Conservation (phyloP, 2,888 invertebrate genomes). For the Cabera pusaria region DNA sequence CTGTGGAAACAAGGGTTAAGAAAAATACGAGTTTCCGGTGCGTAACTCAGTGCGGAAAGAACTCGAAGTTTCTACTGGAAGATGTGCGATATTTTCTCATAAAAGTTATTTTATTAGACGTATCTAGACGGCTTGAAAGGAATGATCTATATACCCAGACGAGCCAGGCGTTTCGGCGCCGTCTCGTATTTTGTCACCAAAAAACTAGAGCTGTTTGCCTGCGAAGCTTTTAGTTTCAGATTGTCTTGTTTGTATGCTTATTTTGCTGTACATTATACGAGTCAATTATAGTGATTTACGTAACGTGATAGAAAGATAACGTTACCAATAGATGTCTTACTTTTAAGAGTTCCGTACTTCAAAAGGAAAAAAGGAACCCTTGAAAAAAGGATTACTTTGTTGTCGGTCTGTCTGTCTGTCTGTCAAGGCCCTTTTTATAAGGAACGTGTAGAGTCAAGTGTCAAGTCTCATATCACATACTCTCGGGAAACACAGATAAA, state of each 20-base stretch:
- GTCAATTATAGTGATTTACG: too few relatives aligned
- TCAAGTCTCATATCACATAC: too few relatives aligned
- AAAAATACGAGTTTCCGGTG: slow-evolving; percentile 32
- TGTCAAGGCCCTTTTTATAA: too few relatives aligned
- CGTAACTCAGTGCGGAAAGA: slow-evolving; percentile 21
- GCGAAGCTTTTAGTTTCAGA: slow-evolving; percentile 27
- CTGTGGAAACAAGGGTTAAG: slow-evolving; percentile 33
- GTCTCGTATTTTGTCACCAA: slow-evolving; percentile 34
- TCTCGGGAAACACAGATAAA: too few relatives aligned
- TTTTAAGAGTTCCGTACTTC: too few relatives aligned
- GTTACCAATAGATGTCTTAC: too few relatives aligned
- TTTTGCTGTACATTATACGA: too few relatives aligned
- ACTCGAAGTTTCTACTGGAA: slow-evolving; percentile 19
- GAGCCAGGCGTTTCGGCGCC: slow-evolving; percentile 51
- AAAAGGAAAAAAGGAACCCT: too few relatives aligned
- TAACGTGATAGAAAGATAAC: too few relatives aligned
- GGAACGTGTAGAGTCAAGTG: too few relatives aligned
- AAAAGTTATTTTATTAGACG: slow-evolving; percentile 40
- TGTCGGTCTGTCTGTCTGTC: too few relatives aligned
- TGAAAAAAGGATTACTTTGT: too few relatives aligned
- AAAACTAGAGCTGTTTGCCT: slow-evolving; percentile 28
- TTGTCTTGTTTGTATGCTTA: neutral
- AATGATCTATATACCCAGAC: slow-evolving; percentile 50
- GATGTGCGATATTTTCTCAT: slow-evolving; percentile 37
- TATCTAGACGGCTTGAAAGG: slow-evolving; percentile 44